Percentiles rank a stretch among this genome's conserved stretches.
phyloP scores from a whole-genome alignment of 2,888 invertebrate genomes.

The Halocaridina rubra region DNA sequence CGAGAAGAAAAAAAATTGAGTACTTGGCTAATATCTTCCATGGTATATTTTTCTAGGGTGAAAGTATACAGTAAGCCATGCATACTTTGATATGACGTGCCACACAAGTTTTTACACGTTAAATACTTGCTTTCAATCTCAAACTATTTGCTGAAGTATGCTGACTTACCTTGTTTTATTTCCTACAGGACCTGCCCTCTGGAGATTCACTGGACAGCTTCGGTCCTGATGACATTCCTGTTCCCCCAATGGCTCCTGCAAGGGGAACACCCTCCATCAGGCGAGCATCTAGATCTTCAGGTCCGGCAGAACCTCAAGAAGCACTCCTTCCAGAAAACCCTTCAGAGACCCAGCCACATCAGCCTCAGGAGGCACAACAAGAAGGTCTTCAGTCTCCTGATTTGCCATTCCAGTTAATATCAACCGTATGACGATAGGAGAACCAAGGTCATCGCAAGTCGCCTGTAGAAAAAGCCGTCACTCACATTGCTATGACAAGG shows the following conservation, averaged over 20 bases:
- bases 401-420: conserved; percentile 62
- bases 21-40: too few relatives aligned
- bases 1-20: too few relatives aligned
- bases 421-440: conserved; percentile 54
- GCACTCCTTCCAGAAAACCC: not conserved
- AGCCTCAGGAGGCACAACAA: not conserved
- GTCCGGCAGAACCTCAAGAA: not conserved
- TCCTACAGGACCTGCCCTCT: not conserved
- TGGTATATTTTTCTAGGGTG: too few relatives aligned
- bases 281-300: conserved; percentile 37
- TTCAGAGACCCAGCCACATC: not conserved
- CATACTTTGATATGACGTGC: too few relatives aligned
- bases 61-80: too few relatives aligned
- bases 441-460: not conserved
- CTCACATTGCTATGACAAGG: not conserved
- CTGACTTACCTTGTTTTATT: not conserved
- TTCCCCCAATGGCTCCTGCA: conserved; percentile 41
- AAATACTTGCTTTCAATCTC: too few relatives aligned
- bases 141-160: too few relatives aligned
- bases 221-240: conserved; percentile 46
- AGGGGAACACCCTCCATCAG: conserved; percentile 48
- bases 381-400: conserved; percentile 58
- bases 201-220: conserved; percentile 2
- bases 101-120: too few relatives aligned
- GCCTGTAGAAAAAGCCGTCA: not conserved